Base-by-base conservation (phyloP, 2,888 invertebrate species). In the Torymus texanus region DNA sequence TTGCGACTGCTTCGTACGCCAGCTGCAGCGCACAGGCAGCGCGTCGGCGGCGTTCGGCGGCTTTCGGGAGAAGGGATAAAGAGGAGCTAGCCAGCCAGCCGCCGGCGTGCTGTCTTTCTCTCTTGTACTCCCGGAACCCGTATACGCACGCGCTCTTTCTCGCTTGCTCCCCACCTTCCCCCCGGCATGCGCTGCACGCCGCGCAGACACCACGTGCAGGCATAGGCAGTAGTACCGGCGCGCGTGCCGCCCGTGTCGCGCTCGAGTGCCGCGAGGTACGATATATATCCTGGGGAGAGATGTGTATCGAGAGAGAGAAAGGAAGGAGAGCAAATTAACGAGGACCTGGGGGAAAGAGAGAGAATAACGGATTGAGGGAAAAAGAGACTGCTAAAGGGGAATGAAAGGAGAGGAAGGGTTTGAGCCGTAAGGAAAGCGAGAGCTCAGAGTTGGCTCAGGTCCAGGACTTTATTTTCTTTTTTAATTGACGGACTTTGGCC, bases 301-400 rank as follows among this genome's bases (percentile, higher is more conserved):
- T 41, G 41, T 41, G 41, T 41, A 41, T 41, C n/a, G 21, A 24
- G 71, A 53, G 71, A 16, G 65, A 16, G 63, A 41, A 41, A 63
- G 21, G 41, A 16, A 61, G 61, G 24, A 14, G 55, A 67, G 71
- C 71, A 50, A 73, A 65, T 65, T 74, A 74, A 65, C 74, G 65
- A 74, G 65, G 74, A 74, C 74, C 74, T 56, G 65, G 65, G 21
- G 65, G 65, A n/a, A n/a, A n/a, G 74, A 74, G 74, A 74, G 16
- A 50, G 65, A 74, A 65, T n/a, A 63, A 41, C 56, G 63, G 56
- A 21, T 41, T 41, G 41, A 41, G 14, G 50, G 51, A 71, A 59
- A 13, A 4, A 70, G 21, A n/a, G 50, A 1, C n/a, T 41, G 16
- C 18, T 8, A 41, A 41, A 12, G 55, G 14, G 29, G 16, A 5